Base-by-base conservation (phyloP, 2,797 vertebrate genomes). In the Semotilus atromaculatus region DNA sequence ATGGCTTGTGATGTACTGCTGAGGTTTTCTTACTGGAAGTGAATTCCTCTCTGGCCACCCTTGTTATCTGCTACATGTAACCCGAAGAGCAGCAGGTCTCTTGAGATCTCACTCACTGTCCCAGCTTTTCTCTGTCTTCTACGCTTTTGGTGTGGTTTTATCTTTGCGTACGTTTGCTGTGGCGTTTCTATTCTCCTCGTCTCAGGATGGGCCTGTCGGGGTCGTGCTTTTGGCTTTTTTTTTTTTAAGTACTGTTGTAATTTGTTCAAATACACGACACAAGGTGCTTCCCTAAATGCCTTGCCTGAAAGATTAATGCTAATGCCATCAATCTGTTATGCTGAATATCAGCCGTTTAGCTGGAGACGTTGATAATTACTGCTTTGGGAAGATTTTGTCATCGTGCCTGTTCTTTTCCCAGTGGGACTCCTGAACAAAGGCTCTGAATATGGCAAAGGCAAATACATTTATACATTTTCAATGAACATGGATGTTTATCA, bases 21-120 rank as follows among this genome's bases (percentile, higher is more conserved):
- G 88, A 91, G 91, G 92, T 92, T 93, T 91, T 93, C 93, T 94
- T 94, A 93, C 93, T 93, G 94, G 93, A 94, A 94, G 91, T 91
- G 90, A 94, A 94, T 93, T 93, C 92, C 91, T 93, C 89, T 80
- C 90, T 92, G 91, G 90, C 92, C 92, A 91, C 90, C 92, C 90
- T 72, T 89, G 48, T 88, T 89, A 74, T 88, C 81, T 88, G 86
- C 89, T 88, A 90, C 87, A 90, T 94, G 90, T 92, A 94, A 94
- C 92, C 89, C 91, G 92, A 95, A 93, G 91, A 93, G 88, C 88
- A 90, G 87, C 90, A 86, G 88, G 90, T 89, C 92, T 94, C 92
- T 88, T 86, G 93, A 93, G 93, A 94, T 92, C 88, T 91, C 92
- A 87, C 90, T 86, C 74, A 86, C 89, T 92, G 90, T 91, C 93